Conservation (phyloP, 2,797 vertebrate species). For the Lepus oiostolus region DNA sequence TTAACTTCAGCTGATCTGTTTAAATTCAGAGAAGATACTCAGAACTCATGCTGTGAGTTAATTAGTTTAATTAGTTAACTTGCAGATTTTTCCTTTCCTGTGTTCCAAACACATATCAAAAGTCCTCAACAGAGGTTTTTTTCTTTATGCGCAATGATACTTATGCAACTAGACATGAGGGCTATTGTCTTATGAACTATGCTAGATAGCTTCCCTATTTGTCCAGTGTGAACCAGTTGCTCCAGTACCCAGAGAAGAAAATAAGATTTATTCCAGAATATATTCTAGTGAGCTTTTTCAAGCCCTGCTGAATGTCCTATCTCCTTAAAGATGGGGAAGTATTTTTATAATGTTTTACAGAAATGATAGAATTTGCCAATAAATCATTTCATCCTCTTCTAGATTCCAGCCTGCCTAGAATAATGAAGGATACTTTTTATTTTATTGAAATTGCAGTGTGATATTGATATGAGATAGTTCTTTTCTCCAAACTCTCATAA, state of each 20-base stretch:
- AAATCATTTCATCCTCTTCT: neutral
- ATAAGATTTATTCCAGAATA: neutral
- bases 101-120: neutral
- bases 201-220: neutral
- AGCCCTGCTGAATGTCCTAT: neutral
- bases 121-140: neutral
- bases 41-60: neutral
- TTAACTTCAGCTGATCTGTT: neutral
- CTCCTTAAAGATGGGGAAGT: neutral
- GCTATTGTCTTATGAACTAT: neutral
- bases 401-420: neutral
- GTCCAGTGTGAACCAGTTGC: neutral
- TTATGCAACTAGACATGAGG: neutral
- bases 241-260: neutral
- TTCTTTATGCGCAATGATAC: neutral
- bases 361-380: constrained; percentile 22
- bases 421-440: neutral
- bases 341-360: constrained; percentile 4
- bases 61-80: neutral
- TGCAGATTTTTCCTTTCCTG: neutral
- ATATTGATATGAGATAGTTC: constrained; percentile 14
- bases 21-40: constrained; percentile 37
- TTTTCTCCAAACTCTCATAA: constrained; percentile 2
- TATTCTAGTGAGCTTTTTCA: neutral
- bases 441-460: neutral